Percentiles rank a stretch among this genome's conserved stretches.
Conservation (phyloP, 1,140 invertebrate species). For the Chironomus striatipennis region DNA sequence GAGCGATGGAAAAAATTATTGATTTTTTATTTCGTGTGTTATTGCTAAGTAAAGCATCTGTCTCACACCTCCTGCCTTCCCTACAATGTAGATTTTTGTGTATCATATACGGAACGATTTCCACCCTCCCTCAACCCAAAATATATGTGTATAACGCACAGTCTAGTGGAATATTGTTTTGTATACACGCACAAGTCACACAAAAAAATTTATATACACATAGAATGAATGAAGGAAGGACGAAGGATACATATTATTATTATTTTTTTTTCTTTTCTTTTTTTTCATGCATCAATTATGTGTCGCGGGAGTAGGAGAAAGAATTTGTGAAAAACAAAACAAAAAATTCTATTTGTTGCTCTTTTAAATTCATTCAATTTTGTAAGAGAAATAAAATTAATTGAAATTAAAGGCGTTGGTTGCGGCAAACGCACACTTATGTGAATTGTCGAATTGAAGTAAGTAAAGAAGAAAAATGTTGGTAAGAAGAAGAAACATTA, state of each 20-base stretch:
- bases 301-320: too few species aligned
- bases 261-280: not conserved
- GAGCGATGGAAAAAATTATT: not conserved
- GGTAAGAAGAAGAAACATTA: slow-evolving; percentile 3
- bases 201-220: not conserved
- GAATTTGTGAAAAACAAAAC: too few species aligned
- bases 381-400: not conserved
- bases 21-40: not conserved
- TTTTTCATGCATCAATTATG: too few species aligned
- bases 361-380: slow-evolving; percentile 1
- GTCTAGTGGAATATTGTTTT: too few species aligned
- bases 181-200: not conserved
- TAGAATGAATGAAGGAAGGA: not conserved
- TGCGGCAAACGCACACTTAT: slow-evolving; percentile 8
- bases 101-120: not conserved
- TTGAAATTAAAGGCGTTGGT: slow-evolving; percentile 21
- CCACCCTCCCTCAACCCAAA: not conserved
- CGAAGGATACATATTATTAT: not conserved
- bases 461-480: slow-evolving; percentile 15
- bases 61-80: not conserved
- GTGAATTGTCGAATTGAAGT: slow-evolving; percentile 5
- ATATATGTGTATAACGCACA: not conserved
- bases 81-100: not conserved
- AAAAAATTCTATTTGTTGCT: not conserved
- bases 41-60: not conserved